Evolutionary conservation across 2,113 vertebrate genomes (phyloP).

Genomic region (Bubo scandiacus): DNA sequence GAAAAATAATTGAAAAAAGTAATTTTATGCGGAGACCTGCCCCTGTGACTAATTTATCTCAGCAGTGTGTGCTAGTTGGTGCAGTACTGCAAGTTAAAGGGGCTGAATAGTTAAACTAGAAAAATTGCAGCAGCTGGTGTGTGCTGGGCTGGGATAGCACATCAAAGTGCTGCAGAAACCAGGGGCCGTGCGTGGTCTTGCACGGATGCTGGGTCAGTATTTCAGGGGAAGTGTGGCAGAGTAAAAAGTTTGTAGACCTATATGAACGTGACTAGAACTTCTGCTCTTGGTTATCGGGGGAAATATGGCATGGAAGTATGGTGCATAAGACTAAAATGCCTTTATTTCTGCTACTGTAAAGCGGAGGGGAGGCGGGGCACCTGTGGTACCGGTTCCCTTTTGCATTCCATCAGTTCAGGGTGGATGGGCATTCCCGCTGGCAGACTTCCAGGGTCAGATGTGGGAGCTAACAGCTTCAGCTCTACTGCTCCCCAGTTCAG

Average conservation of each 20-base stretch:
- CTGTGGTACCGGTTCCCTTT: neutral
- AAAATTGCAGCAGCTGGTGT: neutral
- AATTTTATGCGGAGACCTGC: neutral
- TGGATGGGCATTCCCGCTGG: no score
- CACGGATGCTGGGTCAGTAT: neutral
- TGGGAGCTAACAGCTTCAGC: no score
- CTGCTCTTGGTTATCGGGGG: neutral
- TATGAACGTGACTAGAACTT: neutral
- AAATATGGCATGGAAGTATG: neutral
- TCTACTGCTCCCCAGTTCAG: fast-evolving
- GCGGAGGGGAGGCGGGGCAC: neutral
- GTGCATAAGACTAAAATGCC: neutral
- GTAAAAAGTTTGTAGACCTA: neutral
- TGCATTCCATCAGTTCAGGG: neutral
- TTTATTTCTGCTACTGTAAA: neutral
- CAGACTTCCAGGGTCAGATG: no score
- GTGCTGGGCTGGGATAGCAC: neutral
- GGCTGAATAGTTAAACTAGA: neutral
- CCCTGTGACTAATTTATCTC: neutral
- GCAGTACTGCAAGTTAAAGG: neutral
- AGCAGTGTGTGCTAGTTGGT: neutral
- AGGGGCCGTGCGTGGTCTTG: fast-evolving
- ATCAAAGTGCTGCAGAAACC: neutral
- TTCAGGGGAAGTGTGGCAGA: neutral
- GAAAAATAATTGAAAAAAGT: neutral